Percentiles rank a stretch among this genome's conserved stretches.
phyloP scores from a whole-genome alignment of 2,113 vertebrate species.

The Progne subis region DNA sequence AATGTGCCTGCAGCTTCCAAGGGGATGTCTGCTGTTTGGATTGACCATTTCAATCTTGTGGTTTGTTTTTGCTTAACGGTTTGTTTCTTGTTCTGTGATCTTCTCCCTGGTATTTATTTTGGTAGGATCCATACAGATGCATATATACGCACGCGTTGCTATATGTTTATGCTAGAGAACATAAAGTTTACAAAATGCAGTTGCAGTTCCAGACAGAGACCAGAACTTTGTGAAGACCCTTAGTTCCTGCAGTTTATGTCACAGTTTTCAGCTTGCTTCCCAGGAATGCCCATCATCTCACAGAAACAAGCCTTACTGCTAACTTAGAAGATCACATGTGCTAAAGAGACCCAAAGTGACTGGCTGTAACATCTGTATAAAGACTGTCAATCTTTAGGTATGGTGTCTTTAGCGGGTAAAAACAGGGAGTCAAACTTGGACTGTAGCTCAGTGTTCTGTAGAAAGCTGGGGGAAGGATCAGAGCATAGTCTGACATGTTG shows the following conservation, averaged over 20 bases:
- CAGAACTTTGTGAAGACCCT: neutral
- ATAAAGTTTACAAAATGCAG: neutral
- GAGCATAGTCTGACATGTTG: neutral
- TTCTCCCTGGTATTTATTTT: neutral
- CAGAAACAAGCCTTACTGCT: neutral
- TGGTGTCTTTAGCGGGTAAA: neutral
- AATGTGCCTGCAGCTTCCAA: neutral
- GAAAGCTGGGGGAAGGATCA: neutral
- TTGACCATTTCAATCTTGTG: neutral
- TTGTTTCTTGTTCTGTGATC: neutral
- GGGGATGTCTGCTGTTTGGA: neutral
- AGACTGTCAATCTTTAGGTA: neutral
- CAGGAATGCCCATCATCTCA: neutral
- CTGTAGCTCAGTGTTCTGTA: neutral
- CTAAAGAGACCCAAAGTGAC: neutral
- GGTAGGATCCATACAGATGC: neutral
- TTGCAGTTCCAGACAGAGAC: neutral
- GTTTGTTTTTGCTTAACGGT: neutral
- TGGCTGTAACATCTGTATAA: neutral
- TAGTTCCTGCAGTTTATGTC: neutral
- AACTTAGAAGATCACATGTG: neutral
- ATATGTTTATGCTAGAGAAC: neutral
- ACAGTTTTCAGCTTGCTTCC: neutral
- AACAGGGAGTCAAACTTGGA: neutral
- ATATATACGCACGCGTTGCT: neutral